phyloP scores from a whole-genome alignment of 2,797 vertebrate species.

The Onychomys arenicola region DNA sequence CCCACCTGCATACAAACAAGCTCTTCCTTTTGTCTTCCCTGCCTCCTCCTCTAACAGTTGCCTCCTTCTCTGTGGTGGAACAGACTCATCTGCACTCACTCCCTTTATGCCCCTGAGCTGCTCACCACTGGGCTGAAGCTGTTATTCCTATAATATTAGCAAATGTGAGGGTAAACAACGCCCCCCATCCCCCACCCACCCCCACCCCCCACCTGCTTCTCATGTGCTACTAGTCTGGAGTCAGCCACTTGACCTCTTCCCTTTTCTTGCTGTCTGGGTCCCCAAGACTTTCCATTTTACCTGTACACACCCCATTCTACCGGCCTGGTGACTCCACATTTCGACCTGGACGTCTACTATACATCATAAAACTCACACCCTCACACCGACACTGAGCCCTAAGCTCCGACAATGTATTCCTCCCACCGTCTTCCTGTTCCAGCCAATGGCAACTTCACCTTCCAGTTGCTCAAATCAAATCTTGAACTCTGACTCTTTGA shows the following conservation, averaged over 20 bases:
- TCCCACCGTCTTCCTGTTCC: neutral
- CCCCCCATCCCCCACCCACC: neutral
- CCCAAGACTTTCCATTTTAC: neutral
- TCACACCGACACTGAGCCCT: neutral
- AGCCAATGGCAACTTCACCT: neutral
- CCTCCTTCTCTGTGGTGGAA: neutral
- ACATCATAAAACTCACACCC: neutral
- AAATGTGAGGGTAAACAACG: neutral
- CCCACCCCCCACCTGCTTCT: too few species aligned
- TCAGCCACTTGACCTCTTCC: neutral
- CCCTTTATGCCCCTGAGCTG: neutral
- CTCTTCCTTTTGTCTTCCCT: neutral
- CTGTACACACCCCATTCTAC: neutral
- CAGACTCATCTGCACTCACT: neutral
- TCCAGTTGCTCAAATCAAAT: neutral
- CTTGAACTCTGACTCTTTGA: neutral
- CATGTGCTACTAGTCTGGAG: neutral
- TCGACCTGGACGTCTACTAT: neutral
- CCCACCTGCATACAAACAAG: neutral
- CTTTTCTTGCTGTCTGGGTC: neutral
- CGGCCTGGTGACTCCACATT: neutral
- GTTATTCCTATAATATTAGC: neutral
- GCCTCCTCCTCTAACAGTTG: neutral
- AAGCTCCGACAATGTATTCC: neutral
- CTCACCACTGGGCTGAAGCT: neutral